Conservation (phyloP, 2,797 vertebrate species). For the Oreortyx pictus region DNA sequence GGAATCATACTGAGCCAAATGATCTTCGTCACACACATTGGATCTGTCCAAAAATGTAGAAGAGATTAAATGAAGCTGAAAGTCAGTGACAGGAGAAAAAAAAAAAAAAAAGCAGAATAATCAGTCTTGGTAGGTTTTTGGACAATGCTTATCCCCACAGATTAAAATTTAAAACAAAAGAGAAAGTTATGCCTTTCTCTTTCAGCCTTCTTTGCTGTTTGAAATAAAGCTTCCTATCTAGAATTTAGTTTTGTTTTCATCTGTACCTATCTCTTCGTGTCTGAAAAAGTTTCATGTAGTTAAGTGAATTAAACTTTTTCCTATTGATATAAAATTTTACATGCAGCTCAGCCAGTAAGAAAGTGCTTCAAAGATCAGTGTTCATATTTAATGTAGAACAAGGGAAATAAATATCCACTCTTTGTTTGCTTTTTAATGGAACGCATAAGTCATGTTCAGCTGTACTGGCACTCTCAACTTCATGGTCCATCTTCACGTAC, state of each 20-base stretch:
- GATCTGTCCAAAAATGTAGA: constrained; percentile 74
- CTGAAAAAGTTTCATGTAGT: neutral
- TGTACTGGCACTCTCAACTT: neutral
- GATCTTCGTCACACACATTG: constrained; percentile 73
- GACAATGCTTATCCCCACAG: neutral
- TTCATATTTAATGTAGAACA: neutral
- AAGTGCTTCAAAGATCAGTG: neutral
- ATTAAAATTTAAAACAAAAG: neutral
- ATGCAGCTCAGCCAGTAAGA: neutral
- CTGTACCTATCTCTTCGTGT: neutral
- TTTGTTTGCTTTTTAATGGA: neutral
- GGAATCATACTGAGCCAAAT: constrained; percentile 84
- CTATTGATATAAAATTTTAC: neutral
- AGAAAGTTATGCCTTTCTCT: neutral
- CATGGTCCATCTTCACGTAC: neutral
- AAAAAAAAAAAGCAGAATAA: neutral
- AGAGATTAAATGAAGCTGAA: constrained; percentile 20
- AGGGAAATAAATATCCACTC: neutral
- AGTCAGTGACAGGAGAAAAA: neutral
- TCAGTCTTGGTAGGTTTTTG: neutral
- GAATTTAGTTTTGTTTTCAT: neutral
- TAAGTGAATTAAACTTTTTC: neutral
- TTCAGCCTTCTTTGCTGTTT: neutral
- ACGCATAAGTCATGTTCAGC: neutral
- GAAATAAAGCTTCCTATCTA: neutral